phyloP scores from a whole-genome alignment of 2,888 invertebrate genomes.

The Mechanitis mazaeus region DNA sequence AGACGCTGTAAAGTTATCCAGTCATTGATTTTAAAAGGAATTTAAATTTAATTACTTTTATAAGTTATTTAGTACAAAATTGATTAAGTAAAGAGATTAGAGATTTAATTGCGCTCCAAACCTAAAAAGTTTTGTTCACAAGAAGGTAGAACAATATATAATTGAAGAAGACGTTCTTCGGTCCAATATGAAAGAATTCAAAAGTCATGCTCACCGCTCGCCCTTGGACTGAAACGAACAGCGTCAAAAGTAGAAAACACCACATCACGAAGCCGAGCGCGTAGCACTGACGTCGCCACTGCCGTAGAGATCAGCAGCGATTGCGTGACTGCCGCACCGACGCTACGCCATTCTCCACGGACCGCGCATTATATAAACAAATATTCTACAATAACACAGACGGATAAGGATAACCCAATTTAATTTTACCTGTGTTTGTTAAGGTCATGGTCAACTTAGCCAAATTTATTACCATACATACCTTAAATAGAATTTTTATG shows the following conservation, averaged over 20 bases:
- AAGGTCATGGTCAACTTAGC: constrained; percentile 22
- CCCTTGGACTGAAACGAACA: constrained; percentile 67
- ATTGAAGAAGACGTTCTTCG: too few species aligned
- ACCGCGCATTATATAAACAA: constrained; percentile 64
- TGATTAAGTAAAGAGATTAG: constrained; percentile 6
- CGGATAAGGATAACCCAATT: constrained; percentile 41
- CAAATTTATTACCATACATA: constrained; percentile 8
- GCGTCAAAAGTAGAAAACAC: constrained; percentile 57
- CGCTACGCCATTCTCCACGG: constrained; percentile 35
- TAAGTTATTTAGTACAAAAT: background rate
- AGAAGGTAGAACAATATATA: too few species aligned
- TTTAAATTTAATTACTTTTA: constrained; percentile 11
- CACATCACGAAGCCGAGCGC: constrained; percentile 60
- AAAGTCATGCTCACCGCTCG: constrained; percentile 66
- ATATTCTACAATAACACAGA: constrained; percentile 56
- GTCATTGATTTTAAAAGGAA: constrained; percentile 11
- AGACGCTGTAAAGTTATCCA: constrained; percentile 20
- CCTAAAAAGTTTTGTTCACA: too few species aligned
- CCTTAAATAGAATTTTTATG: background rate
- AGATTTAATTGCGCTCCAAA: too few species aligned
- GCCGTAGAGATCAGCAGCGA: constrained; percentile 48
- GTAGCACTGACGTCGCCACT: constrained; percentile 51
- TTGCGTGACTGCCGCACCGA: constrained; percentile 69
- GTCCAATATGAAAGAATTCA: constrained; percentile 21
- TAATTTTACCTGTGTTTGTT: constrained; percentile 19